Conservation (phyloP, 1,140 invertebrate species). For the Acromyrmex echinatior region DNA sequence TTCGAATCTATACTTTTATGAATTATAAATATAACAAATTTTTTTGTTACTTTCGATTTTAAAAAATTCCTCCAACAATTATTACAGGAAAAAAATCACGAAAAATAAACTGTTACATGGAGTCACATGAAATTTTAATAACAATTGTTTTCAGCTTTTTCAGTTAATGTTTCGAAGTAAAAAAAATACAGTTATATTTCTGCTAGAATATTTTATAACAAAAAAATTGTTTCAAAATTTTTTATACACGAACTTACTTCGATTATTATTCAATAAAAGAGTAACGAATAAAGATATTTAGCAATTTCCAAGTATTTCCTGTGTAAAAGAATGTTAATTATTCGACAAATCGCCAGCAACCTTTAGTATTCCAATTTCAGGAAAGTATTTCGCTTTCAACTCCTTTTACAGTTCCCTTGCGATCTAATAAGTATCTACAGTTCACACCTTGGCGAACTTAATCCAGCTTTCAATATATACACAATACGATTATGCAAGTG, state of each 20-base stretch:
- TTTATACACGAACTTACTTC: neutral
- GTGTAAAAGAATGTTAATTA: neutral
- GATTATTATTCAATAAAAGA: neutral
- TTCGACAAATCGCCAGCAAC: neutral
- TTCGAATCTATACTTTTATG: neutral
- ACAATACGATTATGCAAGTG: neutral
- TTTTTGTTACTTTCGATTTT: neutral
- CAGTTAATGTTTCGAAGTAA: neutral
- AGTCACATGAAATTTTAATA: neutral
- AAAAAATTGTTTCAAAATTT: neutral
- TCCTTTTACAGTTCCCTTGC: neutral
- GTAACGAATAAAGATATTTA: neutral
- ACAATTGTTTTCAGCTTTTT: neutral
- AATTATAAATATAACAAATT: neutral
- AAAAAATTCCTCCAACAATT: neutral
- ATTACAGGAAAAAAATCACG: neutral
- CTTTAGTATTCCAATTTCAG: neutral
- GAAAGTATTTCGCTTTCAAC: neutral
- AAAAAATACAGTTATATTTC: neutral
- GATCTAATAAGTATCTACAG: slow-evolving; percentile 4
- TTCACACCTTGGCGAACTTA: slow-evolving; percentile 6
- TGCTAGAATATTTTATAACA: neutral
- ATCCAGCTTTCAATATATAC: neutral
- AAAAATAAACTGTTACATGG: neutral
- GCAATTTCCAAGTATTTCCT: neutral